Percentiles rank a stretch among this genome's conserved stretches.
Conservation (phyloP, 2,888 invertebrate species). For the Pandemis cinnamomeana region DNA sequence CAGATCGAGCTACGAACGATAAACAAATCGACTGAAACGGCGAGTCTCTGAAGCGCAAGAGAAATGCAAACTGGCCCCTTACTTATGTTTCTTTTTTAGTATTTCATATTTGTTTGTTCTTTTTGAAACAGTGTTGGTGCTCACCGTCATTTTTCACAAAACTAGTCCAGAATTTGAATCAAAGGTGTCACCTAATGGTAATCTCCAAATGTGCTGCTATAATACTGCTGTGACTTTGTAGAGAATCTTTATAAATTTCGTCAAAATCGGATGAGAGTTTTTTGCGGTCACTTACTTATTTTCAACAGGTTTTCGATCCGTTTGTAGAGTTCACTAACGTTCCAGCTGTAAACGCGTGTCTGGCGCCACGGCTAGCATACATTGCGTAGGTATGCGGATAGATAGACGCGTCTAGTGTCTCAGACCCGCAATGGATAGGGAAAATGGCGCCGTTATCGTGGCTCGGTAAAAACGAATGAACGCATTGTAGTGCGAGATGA, state of each 20-base stretch:
- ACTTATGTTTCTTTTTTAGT: not conserved
- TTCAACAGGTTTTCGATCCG: not conserved
- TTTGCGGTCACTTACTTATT: not conserved
- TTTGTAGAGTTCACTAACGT: too few relatives aligned
- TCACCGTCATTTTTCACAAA: not conserved
- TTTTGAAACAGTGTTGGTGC: not conserved
- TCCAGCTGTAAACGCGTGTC: too few relatives aligned
- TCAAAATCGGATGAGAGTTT: too few relatives aligned
- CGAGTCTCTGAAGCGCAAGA: slow-evolving; percentile 7
- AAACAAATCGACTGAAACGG: slow-evolving; percentile 16
- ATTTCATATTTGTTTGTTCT: slow-evolving; percentile 3
- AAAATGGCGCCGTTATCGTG: too few relatives aligned
- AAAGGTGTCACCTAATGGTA: not conserved
- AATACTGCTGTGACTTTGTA: too few relatives aligned
- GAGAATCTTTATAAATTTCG: too few relatives aligned
- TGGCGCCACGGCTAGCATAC: too few relatives aligned
- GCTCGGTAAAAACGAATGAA: not conserved
- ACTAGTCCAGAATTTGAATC: not conserved
- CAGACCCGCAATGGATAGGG: too few relatives aligned
- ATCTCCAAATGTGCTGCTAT: too few relatives aligned
- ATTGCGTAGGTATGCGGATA: too few relatives aligned
- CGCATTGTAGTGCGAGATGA: not conserved
- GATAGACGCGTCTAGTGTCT: too few relatives aligned
- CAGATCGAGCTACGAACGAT: slow-evolving; percentile 6
- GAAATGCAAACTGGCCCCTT: slow-evolving; percentile 10